Percentiles rank a stretch among this genome's conserved stretches.
Evolutionary conservation across 2,797 vertebrate species (phyloP).

Genomic region (Helarctos malayanus): DNA sequence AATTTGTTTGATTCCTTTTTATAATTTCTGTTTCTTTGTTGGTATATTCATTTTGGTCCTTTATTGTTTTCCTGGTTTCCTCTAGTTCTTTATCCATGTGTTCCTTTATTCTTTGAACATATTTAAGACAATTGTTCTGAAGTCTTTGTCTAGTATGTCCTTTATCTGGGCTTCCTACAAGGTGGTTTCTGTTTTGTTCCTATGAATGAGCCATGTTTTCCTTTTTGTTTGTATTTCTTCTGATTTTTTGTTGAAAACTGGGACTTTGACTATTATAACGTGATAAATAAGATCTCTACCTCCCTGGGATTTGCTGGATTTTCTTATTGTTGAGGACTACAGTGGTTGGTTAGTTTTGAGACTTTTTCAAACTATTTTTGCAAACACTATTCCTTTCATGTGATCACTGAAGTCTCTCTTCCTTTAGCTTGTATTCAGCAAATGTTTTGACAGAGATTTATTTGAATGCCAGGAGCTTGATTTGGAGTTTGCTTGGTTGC

Average conservation of each 20-base stretch:
- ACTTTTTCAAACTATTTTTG: constrained; percentile 13
- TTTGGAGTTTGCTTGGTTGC: constrained; percentile 8
- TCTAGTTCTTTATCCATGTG: neutral
- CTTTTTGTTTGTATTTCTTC: neutral
- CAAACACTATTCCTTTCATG: neutral
- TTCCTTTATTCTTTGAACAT: neutral
- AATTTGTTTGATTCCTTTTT: constrained; percentile 36
- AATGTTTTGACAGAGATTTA: neutral
- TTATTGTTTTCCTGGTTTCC: neutral
- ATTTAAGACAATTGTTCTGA: neutral
- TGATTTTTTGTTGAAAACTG: constrained; percentile 5
- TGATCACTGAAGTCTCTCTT: neutral
- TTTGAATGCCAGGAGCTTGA: neutral
- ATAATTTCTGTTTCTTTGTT: neutral
- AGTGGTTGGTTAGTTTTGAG: constrained; percentile 2
- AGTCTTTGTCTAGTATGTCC: neutral
- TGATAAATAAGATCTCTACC: neutral
- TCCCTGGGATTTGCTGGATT: neutral
- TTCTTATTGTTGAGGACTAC: neutral
- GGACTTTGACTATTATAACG: neutral
- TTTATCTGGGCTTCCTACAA: neutral
- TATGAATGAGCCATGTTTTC: neutral
- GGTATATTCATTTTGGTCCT: neutral
- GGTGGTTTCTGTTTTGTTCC: neutral
- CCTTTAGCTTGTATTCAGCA: neutral